Base-by-base conservation (phyloP, 2,113 vertebrate genomes). In the Colaptes auratus region DNA sequence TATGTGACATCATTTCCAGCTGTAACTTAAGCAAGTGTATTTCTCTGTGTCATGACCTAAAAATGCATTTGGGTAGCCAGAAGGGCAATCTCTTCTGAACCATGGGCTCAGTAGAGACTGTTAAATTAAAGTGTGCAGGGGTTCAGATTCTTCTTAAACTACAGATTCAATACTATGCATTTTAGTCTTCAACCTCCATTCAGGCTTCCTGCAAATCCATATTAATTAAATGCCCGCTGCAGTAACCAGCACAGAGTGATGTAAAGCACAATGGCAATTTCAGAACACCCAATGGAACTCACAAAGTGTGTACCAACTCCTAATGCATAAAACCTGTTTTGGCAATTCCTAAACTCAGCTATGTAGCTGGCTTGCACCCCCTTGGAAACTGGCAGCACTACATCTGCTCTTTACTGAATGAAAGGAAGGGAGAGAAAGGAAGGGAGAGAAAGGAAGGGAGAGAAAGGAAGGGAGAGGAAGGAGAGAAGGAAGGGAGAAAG, bases 161-260 rank as follows among this genome's bases (percentile, higher is more conserved):
- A 86, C 1, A 95, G 64, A 90, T 91, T 84, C 15, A 13, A 59
- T 90, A 86, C 27, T 87, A 79, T 55, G 48, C 66, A 59, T 81
- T 93, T 95, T 52, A 86, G 90, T 80, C 73, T 96, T 77, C 84
- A 89, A 52, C 95, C 70, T 94, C 15, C 61, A 92, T 6, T 83
- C 81, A 92, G 73, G 53, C 86, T 96, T 96, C 59, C 81, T 95
- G 74, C 42, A 97, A 95, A 97, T 94, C 56, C 61, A 27, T 55
- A 96, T 67, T 88, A 95, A 96, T 93, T 80, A 96, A 92, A 95
- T 82, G 86, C 75, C 93, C 78, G 93, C 75, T 93, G 88, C 33
- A 70, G 60, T 67, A 87, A 78, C 31, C 75, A 86, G 31, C 72
- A 58, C 39, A 86, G 24, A 82, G 10, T 60, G 74, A 87, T 60